Evolutionary conservation across 2,888 invertebrate species (phyloP), one percentile per base, ranked within the genome.

Genomic region (Lampropteryx suffumata): DNA sequence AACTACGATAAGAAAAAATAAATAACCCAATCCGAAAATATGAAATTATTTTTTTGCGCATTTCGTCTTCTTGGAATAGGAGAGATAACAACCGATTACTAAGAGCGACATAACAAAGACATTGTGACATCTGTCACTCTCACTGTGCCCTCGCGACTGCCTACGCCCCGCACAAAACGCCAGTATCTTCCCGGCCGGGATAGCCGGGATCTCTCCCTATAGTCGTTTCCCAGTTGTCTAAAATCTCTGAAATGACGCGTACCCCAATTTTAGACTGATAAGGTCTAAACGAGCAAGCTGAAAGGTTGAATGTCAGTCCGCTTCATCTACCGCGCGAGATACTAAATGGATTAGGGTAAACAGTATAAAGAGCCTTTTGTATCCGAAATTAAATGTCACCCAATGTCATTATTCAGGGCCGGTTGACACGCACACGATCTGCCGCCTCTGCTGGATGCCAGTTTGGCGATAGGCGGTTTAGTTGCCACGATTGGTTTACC

Each of bases 321-420:
- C 53, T 49, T 53, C 53, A 53, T 53, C 48, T 73, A 71, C 73
- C 78, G 42, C 57, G 60, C 65, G 65, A 59, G 62, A 57, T 55
- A 57, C 71, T 78, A 76, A 77, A 77, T 76, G 73, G 87, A 86
- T 88, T 84, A 87, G 87, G 83, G 86, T 84, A 86, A 88, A 85
- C 82, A 84, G 84, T 76, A 83, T 88, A 84, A 86, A 84, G 80
- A 84, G 82, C 76, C 86, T 85, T 88, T 89, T 89, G 88, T 89
- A 88, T 84, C 82, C 79, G 67, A 88, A 88, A 88, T 89, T 86
- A 88, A 88, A 89, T 77, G 88, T 88, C 89, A 87, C 76, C 79
- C 82, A 70, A 71, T 73, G 82, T 89, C 88, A 87, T 89, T 89
- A 89, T 84, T 88, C 84, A 87, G 79, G 62, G 69, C 70, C 68